These are phyloP conservation scores for Platycheirus albimanus DNA, from an alignment of 2,888 invertebrate genomes.

Conservation along the genomic window DNA sequence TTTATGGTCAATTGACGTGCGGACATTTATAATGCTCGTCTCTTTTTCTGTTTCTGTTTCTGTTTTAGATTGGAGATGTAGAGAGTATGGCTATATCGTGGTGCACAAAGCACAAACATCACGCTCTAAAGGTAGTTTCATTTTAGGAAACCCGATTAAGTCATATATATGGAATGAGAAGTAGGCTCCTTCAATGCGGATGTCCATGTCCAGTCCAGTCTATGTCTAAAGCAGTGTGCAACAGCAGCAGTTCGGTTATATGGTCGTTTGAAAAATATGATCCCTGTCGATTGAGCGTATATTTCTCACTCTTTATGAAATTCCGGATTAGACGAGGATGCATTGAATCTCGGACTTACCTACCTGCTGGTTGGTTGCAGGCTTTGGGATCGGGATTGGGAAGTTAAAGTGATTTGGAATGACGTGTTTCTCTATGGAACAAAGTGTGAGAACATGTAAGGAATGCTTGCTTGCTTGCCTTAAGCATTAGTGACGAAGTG, in stretches of 20 bases:
- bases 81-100: slow-evolving; percentile 16
- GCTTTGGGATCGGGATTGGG: slow-evolving; percentile 9
- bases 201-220: background rate
- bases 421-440: slow-evolving; percentile 47
- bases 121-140: background rate
- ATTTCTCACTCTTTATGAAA: slow-evolving; percentile 73
- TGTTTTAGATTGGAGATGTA: slow-evolving; percentile 7
- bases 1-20: slow-evolving; percentile 74
- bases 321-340: slow-evolving; percentile 64
- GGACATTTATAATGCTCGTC: slow-evolving; percentile 68
- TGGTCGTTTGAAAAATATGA: slow-evolving; percentile 52
- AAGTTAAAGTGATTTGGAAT: slow-evolving; percentile 46
- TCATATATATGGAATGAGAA: slow-evolving; percentile 35
- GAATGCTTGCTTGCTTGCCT: slow-evolving; percentile 51
- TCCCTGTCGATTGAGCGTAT: slow-evolving; percentile 68
- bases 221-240: background rate
- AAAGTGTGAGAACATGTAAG: slow-evolving; percentile 50
- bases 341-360: background rate
- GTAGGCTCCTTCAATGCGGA: slow-evolving; percentile 17
- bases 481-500: slow-evolving; percentile 51
- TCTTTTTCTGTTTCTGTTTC: slow-evolving; percentile 11
- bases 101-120: slow-evolving; percentile 9
- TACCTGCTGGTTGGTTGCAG: slow-evolving; percentile 38
- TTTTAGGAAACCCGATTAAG: slow-evolving; percentile 69
- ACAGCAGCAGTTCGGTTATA: background rate